A percentile compares a stretch with the other conserved stretches of the same genome.
These are phyloP conservation scores for Sceloporus undulatus DNA, from an alignment of 2,113 vertebrate species.

Conservation along the genomic window DNA sequence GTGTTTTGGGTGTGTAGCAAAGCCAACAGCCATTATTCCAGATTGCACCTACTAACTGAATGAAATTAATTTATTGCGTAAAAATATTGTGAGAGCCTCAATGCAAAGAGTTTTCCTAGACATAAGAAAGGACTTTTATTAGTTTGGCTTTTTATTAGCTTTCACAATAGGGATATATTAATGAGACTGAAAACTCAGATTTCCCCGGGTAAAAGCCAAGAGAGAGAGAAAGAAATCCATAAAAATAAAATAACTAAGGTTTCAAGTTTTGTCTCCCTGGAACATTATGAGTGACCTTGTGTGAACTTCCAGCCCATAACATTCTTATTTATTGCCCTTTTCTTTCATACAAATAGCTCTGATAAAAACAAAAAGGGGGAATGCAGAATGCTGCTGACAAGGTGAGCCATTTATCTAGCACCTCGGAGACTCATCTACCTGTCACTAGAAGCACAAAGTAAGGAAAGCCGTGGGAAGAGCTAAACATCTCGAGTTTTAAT, in stretches of 20 bases:
- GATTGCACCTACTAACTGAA: not conserved
- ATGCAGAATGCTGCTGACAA: constrained; percentile 5
- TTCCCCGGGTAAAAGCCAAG: not conserved
- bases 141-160: constrained; percentile 11
- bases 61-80: not conserved
- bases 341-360: constrained; percentile 48
- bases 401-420: constrained; percentile 16
- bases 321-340: constrained; percentile 32
- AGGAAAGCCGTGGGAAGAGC: not conserved
- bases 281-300: constrained; percentile 42
- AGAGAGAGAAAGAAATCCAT: not conserved
- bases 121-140: not conserved
- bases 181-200: constrained; percentile 14
- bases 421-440: not conserved
- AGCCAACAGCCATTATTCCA: not conserved
- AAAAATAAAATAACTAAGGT: not conserved
- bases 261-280: constrained; percentile 29
- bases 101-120: not conserved
- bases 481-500: not conserved
- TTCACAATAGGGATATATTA: not conserved
- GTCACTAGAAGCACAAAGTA: not conserved
- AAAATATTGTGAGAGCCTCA: not conserved
- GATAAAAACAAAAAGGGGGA: constrained; percentile 42
- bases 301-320: constrained; percentile 52
- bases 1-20: too few species aligned